Percentiles rank a stretch among this genome's conserved stretches.
phyloP scores from a whole-genome alignment of 1,140 invertebrate genomes.

The Neoseiulus cucumeris region DNA sequence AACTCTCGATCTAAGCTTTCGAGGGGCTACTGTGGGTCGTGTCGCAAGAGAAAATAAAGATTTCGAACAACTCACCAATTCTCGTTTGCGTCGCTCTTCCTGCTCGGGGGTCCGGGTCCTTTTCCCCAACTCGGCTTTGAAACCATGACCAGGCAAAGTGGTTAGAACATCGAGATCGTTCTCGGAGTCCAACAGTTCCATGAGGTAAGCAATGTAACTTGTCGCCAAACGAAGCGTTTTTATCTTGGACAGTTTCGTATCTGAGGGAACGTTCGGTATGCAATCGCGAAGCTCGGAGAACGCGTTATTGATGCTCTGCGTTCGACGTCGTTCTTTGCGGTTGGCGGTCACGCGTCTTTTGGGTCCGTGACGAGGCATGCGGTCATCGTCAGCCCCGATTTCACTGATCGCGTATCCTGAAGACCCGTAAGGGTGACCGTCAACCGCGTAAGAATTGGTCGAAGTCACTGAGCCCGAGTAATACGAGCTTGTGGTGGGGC shows the following conservation, averaged over 20 bases:
- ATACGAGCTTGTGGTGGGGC: background rate
- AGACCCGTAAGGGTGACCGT: constrained; percentile 2
- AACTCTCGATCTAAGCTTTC: too few species aligned
- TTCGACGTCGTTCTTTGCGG: constrained; percentile 71
- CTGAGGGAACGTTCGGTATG: constrained; percentile 84
- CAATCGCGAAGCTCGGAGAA: constrained; percentile 74
- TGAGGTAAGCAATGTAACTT: constrained; percentile 33
- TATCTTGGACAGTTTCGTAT: constrained; percentile 59
- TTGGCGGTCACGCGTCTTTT: constrained; percentile 39
- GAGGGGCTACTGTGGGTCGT: too few species aligned
- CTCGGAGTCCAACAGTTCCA: constrained; percentile 28
- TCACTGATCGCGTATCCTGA: background rate
- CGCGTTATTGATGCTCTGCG: constrained; percentile 82
- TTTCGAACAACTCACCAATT: constrained; percentile 7
- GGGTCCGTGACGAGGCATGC: background rate
- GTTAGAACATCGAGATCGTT: background rate
- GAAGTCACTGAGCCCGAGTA: background rate
- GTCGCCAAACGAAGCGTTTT: constrained; percentile 34
- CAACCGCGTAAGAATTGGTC: constrained; percentile 11
- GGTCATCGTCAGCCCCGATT: background rate
- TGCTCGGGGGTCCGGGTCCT: background rate
- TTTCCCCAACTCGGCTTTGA: constrained; percentile 5
- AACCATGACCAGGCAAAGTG: background rate
- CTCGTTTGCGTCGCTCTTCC: constrained; percentile 1
- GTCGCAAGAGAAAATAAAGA: too few species aligned